Percentiles rank a stretch among this genome's conserved stretches.
These are phyloP conservation scores for Chaetodon trifascialis DNA, from an alignment of 2,113 vertebrate species.

Conservation along the genomic window DNA sequence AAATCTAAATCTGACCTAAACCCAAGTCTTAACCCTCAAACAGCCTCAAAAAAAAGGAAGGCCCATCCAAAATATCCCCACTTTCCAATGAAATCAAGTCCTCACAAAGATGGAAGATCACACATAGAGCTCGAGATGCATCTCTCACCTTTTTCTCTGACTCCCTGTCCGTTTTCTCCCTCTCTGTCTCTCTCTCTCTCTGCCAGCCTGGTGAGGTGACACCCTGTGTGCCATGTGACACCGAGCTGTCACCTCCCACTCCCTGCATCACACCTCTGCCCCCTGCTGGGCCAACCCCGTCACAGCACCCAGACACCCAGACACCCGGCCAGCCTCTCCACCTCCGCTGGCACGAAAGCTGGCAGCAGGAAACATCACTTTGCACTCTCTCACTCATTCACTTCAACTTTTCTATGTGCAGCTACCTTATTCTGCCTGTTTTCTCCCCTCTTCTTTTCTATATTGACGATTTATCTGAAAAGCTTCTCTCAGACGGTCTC, in stretches of 20 bases:
- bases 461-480: background rate
- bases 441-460: background rate
- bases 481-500: background rate
- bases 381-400: conserved; percentile 35
- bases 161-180: conserved; percentile 56
- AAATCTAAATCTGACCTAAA: background rate
- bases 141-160: conserved; percentile 59
- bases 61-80: conserved; percentile 11
- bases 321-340: conserved; percentile 55
- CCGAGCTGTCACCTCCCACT: conserved; percentile 80
- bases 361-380: conserved; percentile 36
- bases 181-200: conserved; percentile 24
- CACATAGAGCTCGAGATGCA: conserved; percentile 32
- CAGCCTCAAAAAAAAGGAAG: background rate
- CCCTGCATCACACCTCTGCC: conserved; percentile 81
- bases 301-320: conserved; percentile 68
- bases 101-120: conserved; percentile 1
- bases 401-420: conserved; percentile 19
- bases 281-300: conserved; percentile 75
- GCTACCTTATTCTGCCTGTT: background rate
- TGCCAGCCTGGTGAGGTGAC: conserved; percentile 72
- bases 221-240: conserved; percentile 77
- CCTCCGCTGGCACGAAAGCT: conserved; percentile 46
- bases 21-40: background rate
- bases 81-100: conserved; percentile 3